Percentiles rank a stretch among this genome's conserved stretches.
Conservation (phyloP, 2,797 vertebrate genomes). For the Setipinna tenuifilis region DNA sequence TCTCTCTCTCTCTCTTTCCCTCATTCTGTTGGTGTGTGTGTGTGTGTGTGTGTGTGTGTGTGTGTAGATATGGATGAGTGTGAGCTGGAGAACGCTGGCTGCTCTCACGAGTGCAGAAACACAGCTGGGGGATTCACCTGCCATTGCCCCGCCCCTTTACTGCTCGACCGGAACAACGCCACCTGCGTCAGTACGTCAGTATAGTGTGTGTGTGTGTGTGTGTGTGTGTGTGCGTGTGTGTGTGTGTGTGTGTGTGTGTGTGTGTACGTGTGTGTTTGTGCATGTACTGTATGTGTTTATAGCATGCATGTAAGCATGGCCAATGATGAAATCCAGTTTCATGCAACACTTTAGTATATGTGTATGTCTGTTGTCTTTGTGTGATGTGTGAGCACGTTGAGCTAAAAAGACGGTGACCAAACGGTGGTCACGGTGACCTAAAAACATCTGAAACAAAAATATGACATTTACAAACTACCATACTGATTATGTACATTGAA, state of each 20-base stretch:
- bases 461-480: background rate
- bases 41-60: slow-evolving; percentile 36
- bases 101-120: slow-evolving; percentile 77
- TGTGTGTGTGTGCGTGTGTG: background rate
- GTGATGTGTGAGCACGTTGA: background rate
- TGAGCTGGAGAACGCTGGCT: slow-evolving; percentile 76
- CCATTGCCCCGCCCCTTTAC: slow-evolving; percentile 70
- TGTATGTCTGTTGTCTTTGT: background rate
- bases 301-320: background rate
- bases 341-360: background rate
- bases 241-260: slow-evolving; percentile 23
- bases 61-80: slow-evolving; percentile 78
- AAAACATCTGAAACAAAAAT: no score
- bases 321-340: background rate
- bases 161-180: slow-evolving; percentile 68
- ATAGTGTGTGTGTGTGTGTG: background rate
- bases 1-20: no score
- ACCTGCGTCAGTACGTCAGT: slow-evolving; percentile 74
- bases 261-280: background rate
- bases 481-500: background rate
- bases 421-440: no score
- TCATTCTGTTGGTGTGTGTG: no score
- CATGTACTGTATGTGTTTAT: background rate
- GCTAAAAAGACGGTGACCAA: no score
- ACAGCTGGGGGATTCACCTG: slow-evolving; percentile 71